These are phyloP conservation scores for Dynastes grantii DNA, from an alignment of 2,888 invertebrate species.

Conservation along the genomic window DNA sequence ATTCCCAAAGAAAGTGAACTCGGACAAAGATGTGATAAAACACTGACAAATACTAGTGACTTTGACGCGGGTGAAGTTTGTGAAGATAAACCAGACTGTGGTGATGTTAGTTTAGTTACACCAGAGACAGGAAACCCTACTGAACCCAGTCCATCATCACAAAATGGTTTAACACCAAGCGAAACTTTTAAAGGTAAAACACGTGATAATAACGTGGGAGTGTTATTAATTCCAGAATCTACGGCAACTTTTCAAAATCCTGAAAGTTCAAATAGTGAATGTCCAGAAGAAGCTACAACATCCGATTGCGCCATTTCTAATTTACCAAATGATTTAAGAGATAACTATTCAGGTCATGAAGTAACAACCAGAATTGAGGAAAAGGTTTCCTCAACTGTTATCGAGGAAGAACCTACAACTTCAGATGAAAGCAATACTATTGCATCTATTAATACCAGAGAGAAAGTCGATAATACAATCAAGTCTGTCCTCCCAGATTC, in stretches of 20 bases:
- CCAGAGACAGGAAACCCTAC: not conserved
- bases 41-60: slow-evolving; percentile 1
- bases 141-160: not conserved
- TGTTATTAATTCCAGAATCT: too few relatives aligned
- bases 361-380: not conserved
- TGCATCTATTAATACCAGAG: not conserved
- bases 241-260: too few relatives aligned
- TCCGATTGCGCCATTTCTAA: not conserved
- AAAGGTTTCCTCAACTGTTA: slow-evolving; percentile 1
- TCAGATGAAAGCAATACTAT: not conserved
- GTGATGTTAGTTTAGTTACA: slow-evolving; percentile 5
- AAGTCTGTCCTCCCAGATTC: not conserved
- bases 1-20: slow-evolving; percentile 53
- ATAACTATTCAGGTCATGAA: not conserved
- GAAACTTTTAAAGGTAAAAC: not conserved
- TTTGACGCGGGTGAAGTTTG: slow-evolving; percentile 44
- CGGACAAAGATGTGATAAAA: slow-evolving; percentile 23
- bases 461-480: not conserved
- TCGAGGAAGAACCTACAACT: slow-evolving; percentile 13
- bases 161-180: not conserved
- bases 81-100: slow-evolving; percentile 29
- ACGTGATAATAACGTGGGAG: not conserved
- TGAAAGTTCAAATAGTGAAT: too few relatives aligned
- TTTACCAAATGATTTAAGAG: not conserved
- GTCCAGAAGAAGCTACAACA: not conserved